Conservation (phyloP, 2,888 invertebrate genomes). For the Tinea trinotella region DNA sequence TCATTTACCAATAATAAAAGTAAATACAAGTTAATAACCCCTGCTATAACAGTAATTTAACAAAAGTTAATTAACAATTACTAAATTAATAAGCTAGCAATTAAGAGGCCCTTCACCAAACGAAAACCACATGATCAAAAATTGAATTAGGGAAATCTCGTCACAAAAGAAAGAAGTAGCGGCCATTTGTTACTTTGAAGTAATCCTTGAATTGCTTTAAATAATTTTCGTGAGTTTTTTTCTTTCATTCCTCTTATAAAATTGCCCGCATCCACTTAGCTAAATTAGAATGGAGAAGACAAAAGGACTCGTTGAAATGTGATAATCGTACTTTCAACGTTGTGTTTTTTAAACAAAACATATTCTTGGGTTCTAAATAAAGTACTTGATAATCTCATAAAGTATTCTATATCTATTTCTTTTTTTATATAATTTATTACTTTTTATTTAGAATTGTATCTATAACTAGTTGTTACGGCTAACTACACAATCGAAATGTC, state of each 20-base stretch:
- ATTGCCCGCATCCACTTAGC: slow-evolving; percentile 64
- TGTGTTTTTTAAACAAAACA: background rate
- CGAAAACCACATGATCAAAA: background rate
- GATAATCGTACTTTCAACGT: slow-evolving; percentile 6
- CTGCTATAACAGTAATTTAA: too few relatives aligned
- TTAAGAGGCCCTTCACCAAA: background rate
- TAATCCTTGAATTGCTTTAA: slow-evolving; percentile 52
- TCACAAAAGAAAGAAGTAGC: background rate
- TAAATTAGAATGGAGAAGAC: slow-evolving; percentile 57
- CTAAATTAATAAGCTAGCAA: too few relatives aligned
- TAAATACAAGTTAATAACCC: too few relatives aligned
- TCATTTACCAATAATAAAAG: too few relatives aligned
- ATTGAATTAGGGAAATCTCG: background rate
- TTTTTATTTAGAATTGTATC: too few relatives aligned
- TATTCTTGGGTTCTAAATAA: background rate
- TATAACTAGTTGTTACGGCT: too few relatives aligned
- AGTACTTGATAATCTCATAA: background rate
- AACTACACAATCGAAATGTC: too few relatives aligned
- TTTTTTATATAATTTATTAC: too few relatives aligned
- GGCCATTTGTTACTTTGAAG: slow-evolving; percentile 2
- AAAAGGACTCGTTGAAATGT: slow-evolving; percentile 29
- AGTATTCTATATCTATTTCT: too few relatives aligned
- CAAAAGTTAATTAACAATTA: too few relatives aligned
- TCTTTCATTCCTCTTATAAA: slow-evolving; percentile 50
- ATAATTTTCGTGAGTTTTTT: slow-evolving; percentile 33